Conservation (phyloP, 2,797 vertebrate species). For the Eulemur mongoz region DNA sequence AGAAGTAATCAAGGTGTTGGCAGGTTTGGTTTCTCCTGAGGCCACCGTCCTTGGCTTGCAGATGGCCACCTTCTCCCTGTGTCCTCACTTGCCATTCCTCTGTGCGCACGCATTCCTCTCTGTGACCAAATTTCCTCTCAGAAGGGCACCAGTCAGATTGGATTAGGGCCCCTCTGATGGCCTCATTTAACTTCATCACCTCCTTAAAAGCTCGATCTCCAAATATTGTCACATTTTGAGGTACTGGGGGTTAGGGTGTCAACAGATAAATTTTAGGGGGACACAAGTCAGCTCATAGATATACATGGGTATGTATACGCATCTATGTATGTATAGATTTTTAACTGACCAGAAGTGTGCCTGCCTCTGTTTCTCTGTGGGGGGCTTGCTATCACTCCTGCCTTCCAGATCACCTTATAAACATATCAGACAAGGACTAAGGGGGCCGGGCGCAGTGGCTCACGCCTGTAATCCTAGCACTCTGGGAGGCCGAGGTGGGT, state of each 20-base stretch:
- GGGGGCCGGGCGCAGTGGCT: too few relatives aligned
- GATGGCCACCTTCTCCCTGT: background rate
- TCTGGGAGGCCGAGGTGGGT: too few relatives aligned
- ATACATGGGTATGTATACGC: accelerated
- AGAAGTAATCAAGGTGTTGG: too few relatives aligned
- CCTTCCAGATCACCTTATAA: background rate
- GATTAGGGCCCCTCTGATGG: background rate
- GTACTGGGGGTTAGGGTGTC: background rate
- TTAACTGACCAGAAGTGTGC: background rate
- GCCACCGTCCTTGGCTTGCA: background rate
- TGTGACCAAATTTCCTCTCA: background rate
- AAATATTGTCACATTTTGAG: background rate
- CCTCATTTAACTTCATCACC: background rate
- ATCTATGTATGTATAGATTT: background rate
- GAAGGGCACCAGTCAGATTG: background rate
- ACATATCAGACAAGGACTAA: background rate
- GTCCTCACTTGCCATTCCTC: background rate
- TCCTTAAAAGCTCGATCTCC: background rate
- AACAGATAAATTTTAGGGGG: background rate
- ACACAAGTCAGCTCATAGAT: background rate
- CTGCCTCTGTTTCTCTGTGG: background rate
- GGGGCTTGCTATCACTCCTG: background rate
- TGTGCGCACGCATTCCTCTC: background rate
- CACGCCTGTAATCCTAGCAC: too few relatives aligned
- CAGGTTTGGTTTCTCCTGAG: background rate